Conservation (phyloP, 2,113 vertebrate genomes). For the Poecilia latipinna region DNA sequence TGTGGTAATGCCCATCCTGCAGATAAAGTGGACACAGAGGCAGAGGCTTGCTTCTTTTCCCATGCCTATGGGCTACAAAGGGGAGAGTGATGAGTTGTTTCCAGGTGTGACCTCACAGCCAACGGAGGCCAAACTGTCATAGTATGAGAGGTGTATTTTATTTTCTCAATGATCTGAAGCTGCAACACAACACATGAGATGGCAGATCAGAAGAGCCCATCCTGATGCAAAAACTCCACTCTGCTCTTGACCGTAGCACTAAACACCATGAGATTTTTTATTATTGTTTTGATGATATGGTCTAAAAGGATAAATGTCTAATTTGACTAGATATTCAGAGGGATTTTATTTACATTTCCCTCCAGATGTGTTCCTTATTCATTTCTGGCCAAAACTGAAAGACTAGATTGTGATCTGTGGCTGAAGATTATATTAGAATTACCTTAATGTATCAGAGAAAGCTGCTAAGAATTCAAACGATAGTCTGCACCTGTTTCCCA, state of each 20-base stretch:
- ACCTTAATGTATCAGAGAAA: neutral
- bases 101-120: conserved; percentile 57
- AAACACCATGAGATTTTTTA: neutral
- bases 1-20: conserved; percentile 73
- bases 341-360: neutral
- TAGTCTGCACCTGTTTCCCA: neutral
- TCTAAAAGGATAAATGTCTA: neutral
- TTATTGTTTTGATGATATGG: neutral
- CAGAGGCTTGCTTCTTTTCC: conserved; percentile 47
- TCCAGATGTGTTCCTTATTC: neutral
- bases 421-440: neutral
- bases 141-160: conserved; percentile 8
- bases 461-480: neutral
- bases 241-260: too few species aligned
- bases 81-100: conserved; percentile 61
- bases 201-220: neutral
- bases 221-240: neutral
- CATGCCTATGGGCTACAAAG: conserved; percentile 39
- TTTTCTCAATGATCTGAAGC: neutral
- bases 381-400: neutral
- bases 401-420: neutral
- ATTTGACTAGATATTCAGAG: neutral
- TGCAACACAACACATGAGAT: conserved; percentile 1
- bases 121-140: conserved; percentile 17
- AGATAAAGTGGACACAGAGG: conserved; percentile 59